These are phyloP conservation scores for Plebejus anna DNA, from an alignment of 2,888 invertebrate species.

Conservation along the genomic window DNA sequence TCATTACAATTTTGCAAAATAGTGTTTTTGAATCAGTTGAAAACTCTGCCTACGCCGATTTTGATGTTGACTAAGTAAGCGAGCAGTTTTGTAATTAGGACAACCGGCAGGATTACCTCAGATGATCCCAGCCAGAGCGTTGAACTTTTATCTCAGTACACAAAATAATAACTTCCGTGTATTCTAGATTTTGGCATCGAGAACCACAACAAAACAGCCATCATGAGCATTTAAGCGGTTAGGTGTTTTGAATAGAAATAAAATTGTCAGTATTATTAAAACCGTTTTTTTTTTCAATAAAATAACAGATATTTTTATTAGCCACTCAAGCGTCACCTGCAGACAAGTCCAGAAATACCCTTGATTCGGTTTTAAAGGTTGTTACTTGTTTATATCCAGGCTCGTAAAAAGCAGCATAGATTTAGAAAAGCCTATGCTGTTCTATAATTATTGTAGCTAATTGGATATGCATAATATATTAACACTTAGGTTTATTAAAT, in stretches of 20 bases:
- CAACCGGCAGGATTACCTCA: background rate
- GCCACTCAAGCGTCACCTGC: too few relatives aligned
- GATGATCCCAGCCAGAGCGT: background rate
- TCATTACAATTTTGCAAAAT: background rate
- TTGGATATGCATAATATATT: too few relatives aligned
- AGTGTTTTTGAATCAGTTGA: background rate
- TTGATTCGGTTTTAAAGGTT: too few relatives aligned
- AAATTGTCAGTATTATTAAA: background rate
- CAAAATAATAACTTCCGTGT: constrained; percentile 1
- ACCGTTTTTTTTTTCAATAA: background rate
- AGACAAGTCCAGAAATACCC: too few relatives aligned
- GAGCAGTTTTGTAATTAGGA: constrained; percentile 5
- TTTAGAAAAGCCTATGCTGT: too few relatives aligned
- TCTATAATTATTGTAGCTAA: too few relatives aligned
- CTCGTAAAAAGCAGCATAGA: too few relatives aligned
- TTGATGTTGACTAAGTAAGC: background rate
- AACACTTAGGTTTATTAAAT: too few relatives aligned
- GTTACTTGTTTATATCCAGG: too few relatives aligned
- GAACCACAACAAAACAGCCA: background rate
- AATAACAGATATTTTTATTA: too few relatives aligned
- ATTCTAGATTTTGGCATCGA: background rate
- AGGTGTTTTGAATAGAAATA: background rate
- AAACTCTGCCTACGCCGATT: background rate
- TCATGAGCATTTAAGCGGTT: background rate
- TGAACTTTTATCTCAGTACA: background rate